Percentiles rank a stretch among this genome's conserved stretches.
Evolutionary conservation across 2,888 invertebrate genomes (phyloP).

Genomic region (Meiosimyza platycephala): DNA sequence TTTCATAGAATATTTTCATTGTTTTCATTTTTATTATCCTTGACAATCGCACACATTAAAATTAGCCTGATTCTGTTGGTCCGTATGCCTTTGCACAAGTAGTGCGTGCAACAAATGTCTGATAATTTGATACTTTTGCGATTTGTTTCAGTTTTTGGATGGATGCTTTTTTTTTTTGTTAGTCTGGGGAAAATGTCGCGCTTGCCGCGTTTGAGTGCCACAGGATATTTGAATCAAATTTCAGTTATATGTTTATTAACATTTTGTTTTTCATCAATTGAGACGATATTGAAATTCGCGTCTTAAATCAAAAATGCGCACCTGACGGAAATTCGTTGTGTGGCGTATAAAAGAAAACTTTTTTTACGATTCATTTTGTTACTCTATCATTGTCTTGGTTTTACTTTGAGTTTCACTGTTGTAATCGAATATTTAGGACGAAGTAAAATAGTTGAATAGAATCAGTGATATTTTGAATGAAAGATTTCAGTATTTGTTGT

Average conservation of each 20-base stretch:
- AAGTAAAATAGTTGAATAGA: too few species aligned
- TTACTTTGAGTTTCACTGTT: background rate
- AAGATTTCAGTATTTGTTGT: too few species aligned
- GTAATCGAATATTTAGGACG: too few species aligned
- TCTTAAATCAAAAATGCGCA: background rate
- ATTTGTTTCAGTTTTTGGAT: background rate
- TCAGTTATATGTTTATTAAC: background rate
- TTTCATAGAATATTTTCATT: background rate
- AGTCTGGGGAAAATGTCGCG: background rate
- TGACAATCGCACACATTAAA: background rate
- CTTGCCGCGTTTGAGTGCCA: background rate
- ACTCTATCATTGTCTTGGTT: background rate
- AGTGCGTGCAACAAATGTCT: background rate
- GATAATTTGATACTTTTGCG: slow-evolving; percentile 15
- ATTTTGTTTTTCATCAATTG: too few species aligned
- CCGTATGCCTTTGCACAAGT: background rate
- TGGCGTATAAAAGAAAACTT: background rate
- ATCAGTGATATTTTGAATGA: too few species aligned
- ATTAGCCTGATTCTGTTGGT: slow-evolving; percentile 11
- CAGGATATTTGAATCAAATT: slow-evolving; percentile 20
- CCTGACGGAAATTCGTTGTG: slow-evolving; percentile 7
- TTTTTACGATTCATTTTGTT: background rate
- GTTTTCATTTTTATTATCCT: background rate
- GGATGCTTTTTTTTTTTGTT: background rate
- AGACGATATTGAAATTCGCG: background rate